phyloP scores from a whole-genome alignment of 2,113 vertebrate species.

The Triplophysa tibetana region DNA sequence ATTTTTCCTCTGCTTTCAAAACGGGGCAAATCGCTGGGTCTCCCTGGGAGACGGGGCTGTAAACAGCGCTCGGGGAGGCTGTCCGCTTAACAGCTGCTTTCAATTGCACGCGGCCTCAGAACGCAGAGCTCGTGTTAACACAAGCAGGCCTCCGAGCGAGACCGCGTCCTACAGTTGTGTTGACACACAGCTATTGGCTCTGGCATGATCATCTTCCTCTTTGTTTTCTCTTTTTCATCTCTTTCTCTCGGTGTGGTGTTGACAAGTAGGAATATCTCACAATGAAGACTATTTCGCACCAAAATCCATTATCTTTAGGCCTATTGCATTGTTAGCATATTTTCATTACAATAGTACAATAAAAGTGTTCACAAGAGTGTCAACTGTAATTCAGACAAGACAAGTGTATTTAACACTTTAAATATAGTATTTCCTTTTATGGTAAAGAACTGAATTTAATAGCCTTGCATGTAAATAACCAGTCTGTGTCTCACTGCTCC shows the following conservation, averaged over 20 bases:
- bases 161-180: slow-evolving; percentile 53
- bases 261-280: neutral
- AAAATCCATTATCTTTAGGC: neutral
- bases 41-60: slow-evolving; percentile 71
- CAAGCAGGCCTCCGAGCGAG: neutral
- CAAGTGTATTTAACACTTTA: no score
- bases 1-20: slow-evolving; percentile 75
- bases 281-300: neutral
- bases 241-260: no score
- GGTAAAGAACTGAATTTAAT: no score
- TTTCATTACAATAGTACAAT: no score
- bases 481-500: slow-evolving; percentile 51
- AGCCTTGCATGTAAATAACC: neutral
- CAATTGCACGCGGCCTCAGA: slow-evolving; percentile 67
- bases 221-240: neutral
- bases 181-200: slow-evolving; percentile 52
- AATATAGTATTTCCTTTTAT: no score
- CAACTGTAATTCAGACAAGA: no score
- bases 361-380: no score
- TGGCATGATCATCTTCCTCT: slow-evolving; percentile 17
- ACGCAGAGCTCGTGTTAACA: slow-evolving; percentile 45
- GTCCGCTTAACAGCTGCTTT: slow-evolving; percentile 76
- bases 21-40: slow-evolving; percentile 71
- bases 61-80: slow-evolving; percentile 67
- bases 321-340: no score